Evolutionary conservation across 2,888 invertebrate genomes (phyloP), one percentile per base, ranked within the genome.

Genomic region (Acanthoscelides obtectus): DNA sequence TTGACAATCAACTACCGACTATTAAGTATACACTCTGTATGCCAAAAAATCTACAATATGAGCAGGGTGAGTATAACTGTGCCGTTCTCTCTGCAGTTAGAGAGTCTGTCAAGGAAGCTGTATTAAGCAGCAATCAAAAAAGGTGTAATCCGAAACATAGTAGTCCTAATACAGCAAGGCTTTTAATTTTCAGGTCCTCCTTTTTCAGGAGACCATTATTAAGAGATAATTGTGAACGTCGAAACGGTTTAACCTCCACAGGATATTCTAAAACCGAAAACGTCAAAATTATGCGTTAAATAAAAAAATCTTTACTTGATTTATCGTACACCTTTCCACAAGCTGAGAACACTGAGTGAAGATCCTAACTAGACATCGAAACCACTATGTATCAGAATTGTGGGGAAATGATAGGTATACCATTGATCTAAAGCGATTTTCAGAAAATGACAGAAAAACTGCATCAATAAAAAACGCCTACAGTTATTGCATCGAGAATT

Each of bases 11-110:
- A 78, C 81, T 81, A 81, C 75, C 75, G 80, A 72, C 81, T 82
- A 83, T 80, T 82, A 83, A 83, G 83, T 83, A 83, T 82, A 82
- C 80, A 81, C 77, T 79, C 76, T 79, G 80, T 79, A 79, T 80
- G 77, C 76, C 73, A 76, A 77, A 77, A 45, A 79, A 78, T 79
- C 79, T 81, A 81, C 78, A 78, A 19, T 22, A 22, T 22, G 66
- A 66, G 66, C 45, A 12, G 45, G 45, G 45, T 45, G 45, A 12
- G 17, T 45, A 45, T 45, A 45, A 45, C 45, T 45, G 25, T 25
- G 25, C 25, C 25, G 8, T 25, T 45, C 1, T 17, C 45, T 45
- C 17, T 45, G 45, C 45, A 45, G 45, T 45, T 6, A 45, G 45
- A 45, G 5, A 45, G 25, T 25, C 45, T 45, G 45, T 45, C 45